Base-by-base conservation (phyloP, 2,888 invertebrate genomes). In the Polydrusus cervinus region DNA sequence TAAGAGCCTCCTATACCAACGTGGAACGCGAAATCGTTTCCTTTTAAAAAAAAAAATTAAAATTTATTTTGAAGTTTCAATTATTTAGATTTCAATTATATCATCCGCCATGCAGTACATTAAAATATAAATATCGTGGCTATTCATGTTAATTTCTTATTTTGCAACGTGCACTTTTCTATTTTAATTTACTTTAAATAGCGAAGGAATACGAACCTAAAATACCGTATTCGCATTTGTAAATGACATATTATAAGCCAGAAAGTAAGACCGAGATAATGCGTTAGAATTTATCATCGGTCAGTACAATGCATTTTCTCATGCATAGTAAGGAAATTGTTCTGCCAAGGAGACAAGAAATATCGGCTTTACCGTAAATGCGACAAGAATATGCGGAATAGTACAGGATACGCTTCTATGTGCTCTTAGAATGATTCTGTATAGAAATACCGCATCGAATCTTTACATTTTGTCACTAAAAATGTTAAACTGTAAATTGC, bases 311-410 rank as follows among this genome's bases (percentile, higher is more conserved):
- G 69, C 76, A 72, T 76, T 76, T 76, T 76, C 76, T 72, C 76
- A 71, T 75, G 75, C 75, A 75, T 75, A 57, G 75, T 55, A 66
- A 68, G 71, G 75, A 75, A 71, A 71, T 75, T 71, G 75, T 67
- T 57, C 67, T 75, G 75, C 71, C 71, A 71, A 71, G 64, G 64
- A 45, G 14, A 62, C 25, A 71, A 71, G 71, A 75, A 71, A 75
- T 75, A 75, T 71, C 51, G 67, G 55, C 49, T 62, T 71, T 75
- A 68, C 71, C 71, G 62, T 68, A 71, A 71, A 75, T 62, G 68
- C 57, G 66, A 75, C 71, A 68, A 75, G 64, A 71, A 75, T 75
- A 75, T 75, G 75, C 75, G 71, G 75, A 75, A 75, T 47, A 45
- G 51, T 14, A 53, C 51, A 65, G 60, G 69, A 68, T 66, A 71